A percentile compares a stretch with the other conserved stretches of the same genome.
phyloP scores from a whole-genome alignment of 2,888 invertebrate species.

The Taenaris catops region DNA sequence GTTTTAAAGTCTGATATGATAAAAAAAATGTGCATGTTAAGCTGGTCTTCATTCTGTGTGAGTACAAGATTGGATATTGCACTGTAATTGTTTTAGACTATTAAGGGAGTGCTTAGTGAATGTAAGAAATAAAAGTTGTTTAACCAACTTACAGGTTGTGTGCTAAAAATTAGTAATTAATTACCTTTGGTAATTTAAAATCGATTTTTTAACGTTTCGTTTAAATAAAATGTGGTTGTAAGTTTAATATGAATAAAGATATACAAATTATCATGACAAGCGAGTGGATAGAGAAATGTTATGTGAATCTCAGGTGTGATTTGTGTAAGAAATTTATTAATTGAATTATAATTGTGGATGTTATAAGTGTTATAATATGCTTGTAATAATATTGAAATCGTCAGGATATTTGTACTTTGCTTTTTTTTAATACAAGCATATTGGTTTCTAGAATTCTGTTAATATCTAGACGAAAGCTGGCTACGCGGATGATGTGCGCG shows the following conservation, averaged over 20 bases:
- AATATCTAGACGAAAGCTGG: conserved; percentile 13
- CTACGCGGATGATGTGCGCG: conserved; percentile 36
- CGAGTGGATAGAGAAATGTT: conserved; percentile 20
- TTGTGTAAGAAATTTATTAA: conserved; percentile 9
- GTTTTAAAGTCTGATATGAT: conserved; percentile 34
- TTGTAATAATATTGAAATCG: conserved; percentile 17
- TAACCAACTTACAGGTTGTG: conserved; percentile 63
- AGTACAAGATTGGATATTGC: conserved; percentile 31
- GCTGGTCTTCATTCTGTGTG: conserved; percentile 32
- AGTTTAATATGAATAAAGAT: conserved; percentile 15
- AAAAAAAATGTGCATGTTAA: conserved; percentile 33
- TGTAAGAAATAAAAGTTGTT: conserved; percentile 43
- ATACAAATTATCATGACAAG: conserved; percentile 27
- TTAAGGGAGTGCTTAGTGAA: conserved; percentile 51
- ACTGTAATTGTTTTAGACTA: conserved; percentile 37
- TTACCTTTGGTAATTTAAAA: conserved; percentile 24
- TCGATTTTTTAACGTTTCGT: too few relatives aligned
- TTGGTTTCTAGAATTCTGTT: too few relatives aligned
- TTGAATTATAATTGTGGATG: conserved; percentile 6
- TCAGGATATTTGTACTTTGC: conserved; percentile 1
- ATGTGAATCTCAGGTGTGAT: conserved; percentile 35
- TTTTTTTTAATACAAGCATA: conserved; percentile 28
- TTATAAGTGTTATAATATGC: conserved; percentile 14
- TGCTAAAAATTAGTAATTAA: conserved; percentile 47
- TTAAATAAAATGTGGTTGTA: conserved; percentile 19